Conservation (phyloP, 2,797 vertebrate species). For the Enteromius thamalakanensis region DNA sequence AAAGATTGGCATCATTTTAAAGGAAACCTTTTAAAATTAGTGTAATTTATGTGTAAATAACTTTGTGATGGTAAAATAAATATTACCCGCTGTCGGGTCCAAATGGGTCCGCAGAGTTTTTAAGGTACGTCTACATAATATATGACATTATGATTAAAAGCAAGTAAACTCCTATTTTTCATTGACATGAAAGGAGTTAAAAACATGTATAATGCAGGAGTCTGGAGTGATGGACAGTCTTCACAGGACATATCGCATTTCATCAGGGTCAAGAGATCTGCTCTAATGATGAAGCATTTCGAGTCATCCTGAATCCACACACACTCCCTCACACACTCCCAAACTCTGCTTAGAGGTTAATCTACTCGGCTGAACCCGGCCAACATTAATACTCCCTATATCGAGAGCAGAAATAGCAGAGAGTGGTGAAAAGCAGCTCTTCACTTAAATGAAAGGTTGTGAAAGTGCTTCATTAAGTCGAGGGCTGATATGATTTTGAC, state of each 20-base stretch:
- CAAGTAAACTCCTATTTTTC: not conserved
- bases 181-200: conserved; percentile 7
- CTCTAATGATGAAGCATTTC: conserved; percentile 31
- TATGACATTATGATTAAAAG: not conserved
- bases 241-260: conserved; percentile 3
- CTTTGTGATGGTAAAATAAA: too few relatives aligned
- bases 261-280: conserved; percentile 31
- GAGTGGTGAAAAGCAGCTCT: conserved; percentile 23
- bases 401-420: conserved; percentile 23
- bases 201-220: not conserved
- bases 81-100: too few relatives aligned
- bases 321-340: conserved; percentile 15
- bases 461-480: conserved; percentile 37
- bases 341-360: conserved; percentile 46
- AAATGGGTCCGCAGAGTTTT: not conserved
- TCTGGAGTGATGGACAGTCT: not conserved
- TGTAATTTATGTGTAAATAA: too few relatives aligned
- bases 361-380: conserved; percentile 46
- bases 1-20: too few relatives aligned
- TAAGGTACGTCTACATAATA: not conserved
- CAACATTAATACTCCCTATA: conserved; percentile 47
- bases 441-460: conserved; percentile 37
- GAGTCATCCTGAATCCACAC: conserved; percentile 8
- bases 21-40: too few relatives aligned
- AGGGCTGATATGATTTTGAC: conserved; percentile 43